Evolutionary conservation across 2,888 invertebrate species (phyloP), one percentile per base, ranked within the genome.

Genomic region (Pasiphila rectangulata): DNA sequence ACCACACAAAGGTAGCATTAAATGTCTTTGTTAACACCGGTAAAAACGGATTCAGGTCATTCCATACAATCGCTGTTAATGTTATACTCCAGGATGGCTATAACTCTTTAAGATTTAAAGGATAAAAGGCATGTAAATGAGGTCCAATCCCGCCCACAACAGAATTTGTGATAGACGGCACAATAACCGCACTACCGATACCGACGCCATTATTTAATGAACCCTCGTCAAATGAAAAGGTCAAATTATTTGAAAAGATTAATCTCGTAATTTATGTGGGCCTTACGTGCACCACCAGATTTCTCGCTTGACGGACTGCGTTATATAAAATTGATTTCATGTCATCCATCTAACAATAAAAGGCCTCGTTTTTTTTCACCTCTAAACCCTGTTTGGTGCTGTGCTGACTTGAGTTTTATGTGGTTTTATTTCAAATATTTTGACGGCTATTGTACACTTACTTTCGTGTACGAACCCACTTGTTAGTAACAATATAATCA

Each of bases 171-270:
- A 86, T 83, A 79, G 84, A 85, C 87, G 84, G 82, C 74, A 87
- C 87, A 85, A 88, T 88, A 83, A 84, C 79, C 75, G 68, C 73
- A 74, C 75, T 75, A 78, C 80, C 84, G 80, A 86, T 84, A 84
- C 79, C 72, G 70, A 78, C 73, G 79, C 76, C 76, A 84, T 87
- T 87, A 87, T 85, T 87, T 86, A 85, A 87, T 87, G 84, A 86
- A 87, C 86, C 87, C 87, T 87, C 84, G 87, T 86, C 87, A 84
- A 75, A 83, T 83, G 83, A 75, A 86, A 85, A 88, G 88, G 87
- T 88, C 88, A 87, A 86, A 88, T 86, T 86, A 83, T 87, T 87
- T 87, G 80, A 83, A 83, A 83, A 86, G 87, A 87, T 88, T 88
- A 87, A 88, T 87, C 87, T 83, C 74, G 73, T 85, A 80, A 86